Evolutionary conservation across 2,888 invertebrate genomes (phyloP).

Genomic region (Blastobasis lacticolella): DNA sequence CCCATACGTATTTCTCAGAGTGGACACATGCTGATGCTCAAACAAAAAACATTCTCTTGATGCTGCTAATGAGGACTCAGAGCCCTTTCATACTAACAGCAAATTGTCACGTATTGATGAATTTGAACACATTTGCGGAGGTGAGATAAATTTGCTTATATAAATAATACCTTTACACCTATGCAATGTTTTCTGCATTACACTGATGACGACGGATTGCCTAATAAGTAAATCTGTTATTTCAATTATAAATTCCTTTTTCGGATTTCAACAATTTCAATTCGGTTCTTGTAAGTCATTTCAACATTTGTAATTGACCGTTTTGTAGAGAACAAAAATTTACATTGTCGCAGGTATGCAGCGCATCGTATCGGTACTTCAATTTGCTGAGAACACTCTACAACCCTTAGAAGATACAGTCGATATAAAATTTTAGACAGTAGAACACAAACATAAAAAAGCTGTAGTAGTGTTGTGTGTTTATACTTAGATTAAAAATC

Average conservation of each 20-base stretch:
- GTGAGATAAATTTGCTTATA: too few relatives aligned
- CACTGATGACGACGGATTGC: too few relatives aligned
- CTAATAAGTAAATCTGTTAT: too few relatives aligned
- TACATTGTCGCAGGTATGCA: slow-evolving; percentile 42
- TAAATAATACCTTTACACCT: too few relatives aligned
- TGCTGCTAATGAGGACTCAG: slow-evolving; percentile 47
- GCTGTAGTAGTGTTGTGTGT: too few relatives aligned
- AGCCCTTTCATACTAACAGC: slow-evolving; percentile 49
- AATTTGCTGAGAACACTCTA: slow-evolving; percentile 49
- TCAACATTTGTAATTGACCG: too few relatives aligned
- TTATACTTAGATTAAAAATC: not conserved
- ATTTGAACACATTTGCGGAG: slow-evolving; percentile 42
- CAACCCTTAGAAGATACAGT: slow-evolving; percentile 9
- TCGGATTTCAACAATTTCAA: too few relatives aligned
- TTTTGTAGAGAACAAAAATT: too few relatives aligned
- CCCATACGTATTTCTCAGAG: slow-evolving; percentile 42
- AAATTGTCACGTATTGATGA: slow-evolving; percentile 49
- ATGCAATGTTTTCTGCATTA: too few relatives aligned
- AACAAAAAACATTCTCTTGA: slow-evolving; percentile 38
- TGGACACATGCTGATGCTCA: slow-evolving; percentile 44
- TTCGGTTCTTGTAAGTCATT: too few relatives aligned
- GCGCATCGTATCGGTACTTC: slow-evolving; percentile 53
- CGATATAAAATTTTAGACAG: not conserved
- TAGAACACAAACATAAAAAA: too few relatives aligned
- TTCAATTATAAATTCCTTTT: too few relatives aligned